Percentiles rank a stretch among this genome's conserved stretches.
These are phyloP conservation scores for Zaprionus gabonicus DNA, from an alignment of 1,140 invertebrate genomes.

Conservation along the genomic window DNA sequence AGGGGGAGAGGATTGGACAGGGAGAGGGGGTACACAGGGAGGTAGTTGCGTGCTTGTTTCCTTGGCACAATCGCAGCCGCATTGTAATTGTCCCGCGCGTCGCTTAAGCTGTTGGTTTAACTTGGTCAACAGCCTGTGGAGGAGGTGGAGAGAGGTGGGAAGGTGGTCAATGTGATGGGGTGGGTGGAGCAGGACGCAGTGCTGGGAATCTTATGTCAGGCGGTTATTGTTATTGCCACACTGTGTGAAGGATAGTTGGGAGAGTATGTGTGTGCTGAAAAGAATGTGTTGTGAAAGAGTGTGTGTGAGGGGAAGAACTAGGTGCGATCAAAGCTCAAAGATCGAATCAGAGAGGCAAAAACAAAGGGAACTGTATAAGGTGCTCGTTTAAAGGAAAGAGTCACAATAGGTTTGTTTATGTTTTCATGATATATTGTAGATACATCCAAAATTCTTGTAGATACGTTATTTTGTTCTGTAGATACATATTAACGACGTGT, in stretches of 20 bases:
- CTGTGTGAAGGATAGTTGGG: neutral
- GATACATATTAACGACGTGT: too few species aligned
- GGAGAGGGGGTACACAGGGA: neutral
- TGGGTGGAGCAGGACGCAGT: neutral
- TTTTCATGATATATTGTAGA: too few species aligned
- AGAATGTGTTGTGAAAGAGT: neutral
- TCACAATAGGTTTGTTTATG: too few species aligned
- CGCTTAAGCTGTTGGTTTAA: constrained; percentile 32
- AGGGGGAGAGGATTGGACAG: too few species aligned
- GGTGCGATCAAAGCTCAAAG: neutral
- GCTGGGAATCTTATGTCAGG: constrained; percentile 15
- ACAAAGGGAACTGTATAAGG: too few species aligned
- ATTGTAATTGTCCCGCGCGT: constrained; percentile 13
- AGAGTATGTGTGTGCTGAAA: neutral
- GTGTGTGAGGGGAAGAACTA: neutral
- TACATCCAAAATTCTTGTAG: too few species aligned
- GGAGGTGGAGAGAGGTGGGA: neutral
- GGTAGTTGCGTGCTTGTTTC: constrained; percentile 1
- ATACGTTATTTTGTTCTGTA: too few species aligned
- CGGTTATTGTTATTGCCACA: neutral
- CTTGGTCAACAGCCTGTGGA: constrained; percentile 3
- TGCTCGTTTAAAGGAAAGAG: neutral
- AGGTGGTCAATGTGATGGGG: neutral
- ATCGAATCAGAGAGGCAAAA: too few species aligned
- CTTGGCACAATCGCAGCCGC: constrained; percentile 1